These are phyloP conservation scores for Bothrops alternatus DNA, from an alignment of 2,797 vertebrate species.

Conservation along the genomic window DNA sequence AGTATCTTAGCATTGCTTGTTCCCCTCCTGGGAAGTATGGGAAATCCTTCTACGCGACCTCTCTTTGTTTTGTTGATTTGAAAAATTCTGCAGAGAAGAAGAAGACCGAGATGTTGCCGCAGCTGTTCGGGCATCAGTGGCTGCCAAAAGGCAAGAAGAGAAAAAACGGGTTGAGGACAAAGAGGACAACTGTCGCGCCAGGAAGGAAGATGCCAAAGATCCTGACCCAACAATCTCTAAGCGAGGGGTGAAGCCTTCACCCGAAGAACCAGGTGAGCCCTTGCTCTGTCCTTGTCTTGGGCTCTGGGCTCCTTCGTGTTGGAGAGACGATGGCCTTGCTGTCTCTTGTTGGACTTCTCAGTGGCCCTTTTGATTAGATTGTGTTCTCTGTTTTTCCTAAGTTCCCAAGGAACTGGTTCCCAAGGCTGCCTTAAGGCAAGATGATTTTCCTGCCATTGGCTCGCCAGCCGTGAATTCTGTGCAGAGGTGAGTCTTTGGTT, in stretches of 20 bases:
- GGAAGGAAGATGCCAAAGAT: constrained; percentile 80
- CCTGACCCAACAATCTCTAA: constrained; percentile 69
- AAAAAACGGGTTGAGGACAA: constrained; percentile 76
- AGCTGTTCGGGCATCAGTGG: constrained; percentile 86
- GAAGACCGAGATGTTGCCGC: constrained; percentile 90
- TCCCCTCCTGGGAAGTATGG: not conserved
- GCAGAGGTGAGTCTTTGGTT: constrained; percentile 56
- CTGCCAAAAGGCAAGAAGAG: constrained; percentile 79
- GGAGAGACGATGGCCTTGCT: not conserved
- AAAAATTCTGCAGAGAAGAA: constrained; percentile 80
- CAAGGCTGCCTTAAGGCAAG: constrained; percentile 70
- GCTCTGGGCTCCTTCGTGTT: not conserved
- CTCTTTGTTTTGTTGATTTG: not conserved
- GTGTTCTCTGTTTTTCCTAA: constrained; percentile 40
- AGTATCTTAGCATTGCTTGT: too few relatives aligned
- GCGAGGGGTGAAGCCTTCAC: constrained; percentile 57
- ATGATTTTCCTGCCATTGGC: constrained; percentile 80
- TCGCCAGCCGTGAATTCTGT: constrained; percentile 51
- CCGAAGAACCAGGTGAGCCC: constrained; percentile 64
- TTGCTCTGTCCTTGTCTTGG: fast-evolving
- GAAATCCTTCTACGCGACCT: not conserved
- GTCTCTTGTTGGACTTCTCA: not conserved
- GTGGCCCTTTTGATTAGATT: constrained; percentile 18
- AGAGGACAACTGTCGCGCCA: constrained; percentile 69
- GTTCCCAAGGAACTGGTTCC: constrained; percentile 73